Conservation (phyloP, 2,888 invertebrate genomes). For the Scaptomyza cyrtandrae region DNA sequence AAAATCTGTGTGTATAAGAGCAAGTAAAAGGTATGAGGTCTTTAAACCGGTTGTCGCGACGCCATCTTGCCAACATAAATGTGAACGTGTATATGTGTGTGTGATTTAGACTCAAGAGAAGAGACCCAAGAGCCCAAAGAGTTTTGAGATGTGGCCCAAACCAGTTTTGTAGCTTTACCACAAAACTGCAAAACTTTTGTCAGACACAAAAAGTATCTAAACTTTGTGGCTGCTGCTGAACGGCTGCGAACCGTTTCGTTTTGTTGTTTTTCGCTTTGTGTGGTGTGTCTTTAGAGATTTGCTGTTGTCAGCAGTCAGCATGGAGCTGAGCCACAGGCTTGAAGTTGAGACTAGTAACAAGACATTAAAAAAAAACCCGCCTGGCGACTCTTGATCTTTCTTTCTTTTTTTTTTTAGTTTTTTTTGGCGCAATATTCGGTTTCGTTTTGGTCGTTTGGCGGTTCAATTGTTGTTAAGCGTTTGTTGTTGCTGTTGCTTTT, state of each 20-base stretch:
- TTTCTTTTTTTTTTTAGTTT: constrained; percentile 6
- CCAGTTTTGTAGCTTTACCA: constrained; percentile 56
- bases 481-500: constrained; percentile 13
- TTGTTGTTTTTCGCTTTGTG: background rate
- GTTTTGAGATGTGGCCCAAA: constrained; percentile 40
- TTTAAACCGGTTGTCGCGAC: constrained; percentile 68
- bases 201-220: constrained; percentile 10
- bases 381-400: constrained; percentile 39
- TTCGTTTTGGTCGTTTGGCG: constrained; percentile 34
- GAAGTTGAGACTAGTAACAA: constrained; percentile 10
- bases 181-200: constrained; percentile 47
- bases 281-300: constrained; percentile 32
- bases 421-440: constrained; percentile 38
- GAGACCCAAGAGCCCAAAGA: constrained; percentile 43
- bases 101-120: constrained; percentile 64
- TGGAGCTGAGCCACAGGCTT: constrained; percentile 3
- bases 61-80: constrained; percentile 66
- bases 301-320: constrained; percentile 15
- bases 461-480: constrained; percentile 15
- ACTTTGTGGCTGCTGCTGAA: constrained; percentile 9
- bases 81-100: constrained; percentile 11
- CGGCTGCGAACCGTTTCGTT: background rate
- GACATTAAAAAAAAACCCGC: constrained; percentile 14
- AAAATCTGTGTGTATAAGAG: constrained; percentile 48
- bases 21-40: constrained; percentile 38